Conservation (phyloP, 2,888 invertebrate species). For the Diarsia dahlii region DNA sequence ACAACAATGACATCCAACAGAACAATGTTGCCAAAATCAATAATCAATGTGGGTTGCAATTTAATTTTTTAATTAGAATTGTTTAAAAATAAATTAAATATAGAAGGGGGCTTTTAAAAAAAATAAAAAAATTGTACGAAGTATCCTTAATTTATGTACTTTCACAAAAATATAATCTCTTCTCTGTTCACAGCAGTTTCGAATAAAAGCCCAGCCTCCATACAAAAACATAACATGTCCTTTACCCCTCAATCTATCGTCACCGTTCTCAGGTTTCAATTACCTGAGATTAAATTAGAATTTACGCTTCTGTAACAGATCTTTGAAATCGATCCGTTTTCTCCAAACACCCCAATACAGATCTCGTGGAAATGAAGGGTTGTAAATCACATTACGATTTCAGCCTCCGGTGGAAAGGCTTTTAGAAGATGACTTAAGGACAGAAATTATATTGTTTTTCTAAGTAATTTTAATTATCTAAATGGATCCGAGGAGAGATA, state of each 20-base stretch:
- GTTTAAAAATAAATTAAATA: too few species aligned
- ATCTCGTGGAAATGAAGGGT: constrained; percentile 23
- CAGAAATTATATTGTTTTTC: background rate
- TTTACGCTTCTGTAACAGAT: constrained; percentile 11
- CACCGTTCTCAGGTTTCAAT: constrained; percentile 11
- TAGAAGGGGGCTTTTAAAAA: too few species aligned
- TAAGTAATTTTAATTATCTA: constrained; percentile 17
- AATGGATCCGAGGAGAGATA: background rate
- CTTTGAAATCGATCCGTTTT: constrained; percentile 21
- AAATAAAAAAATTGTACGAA: too few species aligned
- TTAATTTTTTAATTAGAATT: too few species aligned
- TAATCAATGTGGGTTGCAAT: too few species aligned
- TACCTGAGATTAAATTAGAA: constrained; percentile 25
- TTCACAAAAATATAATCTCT: too few species aligned
- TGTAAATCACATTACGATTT: constrained; percentile 39
- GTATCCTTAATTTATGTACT: too few species aligned
- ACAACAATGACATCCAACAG: too few species aligned
- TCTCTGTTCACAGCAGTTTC: too few species aligned
- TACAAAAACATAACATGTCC: too few species aligned
- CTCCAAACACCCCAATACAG: constrained; percentile 16
- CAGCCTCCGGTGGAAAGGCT: constrained; percentile 5
- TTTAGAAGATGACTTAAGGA: background rate
- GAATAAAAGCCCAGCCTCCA: too few species aligned
- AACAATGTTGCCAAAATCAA: too few species aligned
- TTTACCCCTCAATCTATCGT: background rate